phyloP scores from a whole-genome alignment of 2,888 invertebrate species.

The Epirrhoe alternata region DNA sequence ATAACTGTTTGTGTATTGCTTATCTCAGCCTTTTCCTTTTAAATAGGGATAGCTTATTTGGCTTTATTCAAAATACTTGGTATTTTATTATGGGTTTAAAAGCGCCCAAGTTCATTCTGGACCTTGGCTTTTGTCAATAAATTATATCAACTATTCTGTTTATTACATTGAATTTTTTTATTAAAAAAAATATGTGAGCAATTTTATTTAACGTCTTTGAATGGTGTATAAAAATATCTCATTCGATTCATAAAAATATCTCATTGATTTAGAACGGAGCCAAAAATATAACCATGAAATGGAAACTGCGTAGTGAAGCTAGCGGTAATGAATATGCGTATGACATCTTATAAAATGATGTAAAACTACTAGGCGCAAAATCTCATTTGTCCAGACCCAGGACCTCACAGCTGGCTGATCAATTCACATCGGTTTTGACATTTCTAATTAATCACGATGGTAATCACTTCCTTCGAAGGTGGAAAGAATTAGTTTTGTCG shows the following conservation, averaged over 20 bases:
- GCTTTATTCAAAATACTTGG: not conserved
- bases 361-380: not conserved
- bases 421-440: conserved; percentile 72
- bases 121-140: too few species aligned
- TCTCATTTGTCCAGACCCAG: conserved; percentile 5
- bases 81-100: not conserved
- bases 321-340: not conserved
- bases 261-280: not conserved
- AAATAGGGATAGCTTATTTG: conserved; percentile 1
- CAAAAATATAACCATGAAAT: not conserved
- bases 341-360: not conserved
- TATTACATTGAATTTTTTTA: too few species aligned
- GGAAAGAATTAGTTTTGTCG: conserved; percentile 69
- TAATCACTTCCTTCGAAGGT: conserved; percentile 58
- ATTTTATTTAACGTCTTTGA: too few species aligned
- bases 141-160: too few species aligned
- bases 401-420: conserved; percentile 71
- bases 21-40: conserved; percentile 26
- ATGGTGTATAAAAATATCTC: too few species aligned
- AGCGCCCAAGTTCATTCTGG: too few species aligned
- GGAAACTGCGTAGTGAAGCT: not conserved
- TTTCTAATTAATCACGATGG: conserved; percentile 77
- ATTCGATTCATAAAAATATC: too few species aligned
- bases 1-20: conserved; percentile 40
- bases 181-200: too few species aligned